phyloP scores from a whole-genome alignment of 2,113 vertebrate genomes.

The Nothocercus nigrocapillus region DNA sequence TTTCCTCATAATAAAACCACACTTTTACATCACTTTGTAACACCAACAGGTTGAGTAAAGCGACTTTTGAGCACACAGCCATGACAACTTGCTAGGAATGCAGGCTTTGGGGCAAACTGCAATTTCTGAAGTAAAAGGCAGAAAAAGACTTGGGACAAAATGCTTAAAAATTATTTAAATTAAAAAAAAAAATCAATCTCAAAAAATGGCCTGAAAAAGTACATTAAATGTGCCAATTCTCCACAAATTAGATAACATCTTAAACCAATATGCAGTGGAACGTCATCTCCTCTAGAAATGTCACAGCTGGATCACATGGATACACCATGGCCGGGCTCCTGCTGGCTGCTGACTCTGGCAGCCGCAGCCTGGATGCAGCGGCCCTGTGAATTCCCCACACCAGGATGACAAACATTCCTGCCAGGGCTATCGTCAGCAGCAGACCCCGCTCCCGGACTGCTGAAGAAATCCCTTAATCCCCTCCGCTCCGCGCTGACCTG shows the following conservation, averaged over 20 bases:
- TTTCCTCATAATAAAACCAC: neutral
- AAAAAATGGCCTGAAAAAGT: neutral
- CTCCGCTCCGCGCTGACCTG: constrained; percentile 15
- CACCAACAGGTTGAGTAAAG: neutral
- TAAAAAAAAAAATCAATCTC: too few species aligned
- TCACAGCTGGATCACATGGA: neutral
- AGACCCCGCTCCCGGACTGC: neutral
- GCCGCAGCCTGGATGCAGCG: neutral
- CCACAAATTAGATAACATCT: neutral
- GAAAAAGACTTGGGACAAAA: neutral
- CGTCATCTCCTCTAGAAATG: neutral
- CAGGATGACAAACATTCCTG: constrained; percentile 19
- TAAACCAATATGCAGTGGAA: neutral
- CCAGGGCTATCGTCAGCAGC: neutral
- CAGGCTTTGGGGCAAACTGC: neutral
- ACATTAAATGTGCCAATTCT: neutral
- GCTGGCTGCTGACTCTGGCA: neutral
- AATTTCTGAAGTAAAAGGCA: neutral
- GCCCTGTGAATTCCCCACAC: neutral
- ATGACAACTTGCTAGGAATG: neutral
- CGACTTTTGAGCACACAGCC: neutral
- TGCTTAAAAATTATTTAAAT: neutral
- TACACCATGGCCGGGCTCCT: neutral
- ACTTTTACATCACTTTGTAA: neutral
- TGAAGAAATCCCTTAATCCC: constrained; percentile 57